These are phyloP conservation scores for Hymenochirus boettgeri DNA, from an alignment of 2,113 vertebrate genomes.

Conservation along the genomic window DNA sequence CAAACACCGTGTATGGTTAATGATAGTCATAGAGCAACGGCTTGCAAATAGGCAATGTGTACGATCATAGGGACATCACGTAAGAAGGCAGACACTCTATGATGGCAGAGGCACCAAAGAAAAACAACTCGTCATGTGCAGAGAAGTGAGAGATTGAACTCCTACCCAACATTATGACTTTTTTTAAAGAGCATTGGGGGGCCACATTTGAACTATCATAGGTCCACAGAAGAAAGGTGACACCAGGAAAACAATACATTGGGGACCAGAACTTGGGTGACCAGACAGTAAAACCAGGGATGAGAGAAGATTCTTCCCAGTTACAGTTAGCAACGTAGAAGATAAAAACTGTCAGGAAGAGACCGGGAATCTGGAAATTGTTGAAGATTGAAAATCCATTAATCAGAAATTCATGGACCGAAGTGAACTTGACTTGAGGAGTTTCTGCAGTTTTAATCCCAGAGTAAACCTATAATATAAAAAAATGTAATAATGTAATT, in stretches of 20 bases:
- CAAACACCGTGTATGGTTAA: constrained; percentile 35
- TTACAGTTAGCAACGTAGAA: constrained; percentile 33
- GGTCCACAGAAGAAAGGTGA: constrained; percentile 47
- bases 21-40: constrained; percentile 43
- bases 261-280: constrained; percentile 48
- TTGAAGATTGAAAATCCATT: constrained; percentile 43
- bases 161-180: neutral
- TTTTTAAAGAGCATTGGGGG: constrained; percentile 43
- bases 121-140: constrained; percentile 38
- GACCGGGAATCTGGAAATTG: constrained; percentile 18
- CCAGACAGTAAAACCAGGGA: constrained; percentile 23
- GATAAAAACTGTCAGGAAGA: constrained; percentile 42
- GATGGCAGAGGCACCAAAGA: constrained; percentile 30
- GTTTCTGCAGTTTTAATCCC: too few relatives aligned
- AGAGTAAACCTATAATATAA: too few relatives aligned
- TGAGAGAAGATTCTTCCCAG: constrained; percentile 46
- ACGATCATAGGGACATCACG: constrained; percentile 43
- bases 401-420: constrained; percentile 47
- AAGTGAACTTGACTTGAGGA: constrained; percentile 40
- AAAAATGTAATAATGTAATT: too few relatives aligned
- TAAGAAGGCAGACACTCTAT: constrained; percentile 44
- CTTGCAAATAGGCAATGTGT: constrained; percentile 44
- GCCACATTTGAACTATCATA: constrained; percentile 43
- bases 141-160: constrained; percentile 17
- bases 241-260: constrained; percentile 51